These are phyloP conservation scores for Otolemur crassicaudatus DNA, from an alignment of 2,797 vertebrate species.

Conservation along the genomic window DNA sequence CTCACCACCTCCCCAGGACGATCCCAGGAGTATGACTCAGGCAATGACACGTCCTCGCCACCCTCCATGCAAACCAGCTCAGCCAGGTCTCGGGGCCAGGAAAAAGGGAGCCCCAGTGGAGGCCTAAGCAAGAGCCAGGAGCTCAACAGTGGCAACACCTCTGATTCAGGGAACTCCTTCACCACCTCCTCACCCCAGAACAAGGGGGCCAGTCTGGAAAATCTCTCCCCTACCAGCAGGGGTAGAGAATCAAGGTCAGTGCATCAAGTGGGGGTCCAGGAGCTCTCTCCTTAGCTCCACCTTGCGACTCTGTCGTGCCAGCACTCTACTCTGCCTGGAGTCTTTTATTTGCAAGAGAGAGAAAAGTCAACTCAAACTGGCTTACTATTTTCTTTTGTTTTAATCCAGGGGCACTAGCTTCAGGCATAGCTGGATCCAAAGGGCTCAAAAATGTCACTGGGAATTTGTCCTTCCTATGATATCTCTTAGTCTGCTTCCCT, in stretches of 20 bases:
- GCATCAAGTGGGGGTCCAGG: rapidly evolving
- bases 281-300: neutral
- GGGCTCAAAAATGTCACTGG: neutral
- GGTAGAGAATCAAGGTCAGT: conserved; percentile 88
- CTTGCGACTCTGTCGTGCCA: neutral
- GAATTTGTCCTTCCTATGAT: neutral
- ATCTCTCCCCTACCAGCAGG: conserved; percentile 85
- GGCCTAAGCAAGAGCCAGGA: conserved; percentile 90
- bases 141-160: conserved; percentile 92
- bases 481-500: neutral
- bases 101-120: conserved; percentile 86
- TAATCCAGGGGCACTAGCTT: neutral
- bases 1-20: conserved; percentile 88
- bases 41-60: conserved; percentile 97
- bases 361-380: neutral
- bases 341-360: neutral
- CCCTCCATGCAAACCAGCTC: conserved; percentile 93
- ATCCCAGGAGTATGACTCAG: conserved; percentile 96
- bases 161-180: conserved; percentile 98
- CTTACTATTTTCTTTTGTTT: neutral
- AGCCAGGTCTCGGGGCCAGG: conserved; percentile 89
- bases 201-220: conserved; percentile 90
- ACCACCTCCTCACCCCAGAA: conserved; percentile 95
- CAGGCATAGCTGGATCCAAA: conserved; percentile 29
- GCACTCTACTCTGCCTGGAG: neutral